Evolutionary conservation across 1,140 invertebrate species (phyloP), one percentile per base, ranked within the genome.

Genomic region (Cecropterus lyciades): DNA sequence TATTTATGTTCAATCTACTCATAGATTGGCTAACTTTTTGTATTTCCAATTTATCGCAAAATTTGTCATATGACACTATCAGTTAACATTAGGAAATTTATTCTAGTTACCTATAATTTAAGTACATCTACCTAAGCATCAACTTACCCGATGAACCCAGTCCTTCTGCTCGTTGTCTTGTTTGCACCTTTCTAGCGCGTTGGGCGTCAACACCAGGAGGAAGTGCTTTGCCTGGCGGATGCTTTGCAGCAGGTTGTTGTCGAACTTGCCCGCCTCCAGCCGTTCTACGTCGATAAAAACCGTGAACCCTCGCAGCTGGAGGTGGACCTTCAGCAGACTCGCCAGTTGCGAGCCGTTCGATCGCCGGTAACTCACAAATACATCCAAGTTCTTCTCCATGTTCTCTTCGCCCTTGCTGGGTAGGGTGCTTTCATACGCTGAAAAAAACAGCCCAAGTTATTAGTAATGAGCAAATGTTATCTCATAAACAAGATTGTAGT

Each of bases 341-440:
- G 99, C 99, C 70, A 99, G 92, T 90, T 99, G 99, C 16, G 99
- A 99, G 59, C 99, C 99, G 88, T 99, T 99, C 0, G 98, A 99
- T 79, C 99, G 93, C 73, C 99, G 93, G 87, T 99, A 99, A 89
- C 98, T 99, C 66, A 99, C 98, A 89, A 99, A 99, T 2, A 99
- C 98, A 89, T 99, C 99, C 56, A 98, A 92, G 4, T 95, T 96
- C 87, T 98, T 98, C 79, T 97, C 96, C 72, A 96, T 93, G 77
- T 95, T 96, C 69, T 96, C 96, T 75, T 97, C 95, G 17, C 89
- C 96, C 73, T 94, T 94, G 89, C 82, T 95, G 72, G 91, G 93
- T 79, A 93, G 90, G 70, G 89, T 94, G 84, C 92, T 95, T 93
- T 93, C 94, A 72, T 92, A 91, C 59, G 84, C 93, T 94, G 85